phyloP scores from a whole-genome alignment of 1,140 invertebrate genomes.

The Polypedilum pembai region DNA sequence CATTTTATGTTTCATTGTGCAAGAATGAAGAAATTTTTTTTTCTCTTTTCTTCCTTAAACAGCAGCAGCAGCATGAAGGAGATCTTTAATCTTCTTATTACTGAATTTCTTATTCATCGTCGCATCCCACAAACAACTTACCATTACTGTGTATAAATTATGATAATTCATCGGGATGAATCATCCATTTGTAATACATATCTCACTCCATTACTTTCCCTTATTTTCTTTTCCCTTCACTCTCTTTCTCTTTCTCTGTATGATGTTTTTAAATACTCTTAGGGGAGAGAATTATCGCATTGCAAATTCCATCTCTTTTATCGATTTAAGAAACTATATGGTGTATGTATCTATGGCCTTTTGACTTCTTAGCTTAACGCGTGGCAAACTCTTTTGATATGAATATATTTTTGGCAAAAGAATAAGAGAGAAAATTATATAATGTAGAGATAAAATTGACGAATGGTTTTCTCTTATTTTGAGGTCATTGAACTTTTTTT shows the following conservation, averaged over 20 bases:
- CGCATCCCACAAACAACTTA: conserved; percentile 8
- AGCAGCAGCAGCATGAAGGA: neutral
- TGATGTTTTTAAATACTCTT: neutral
- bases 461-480: too few relatives aligned
- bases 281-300: conserved; percentile 1
- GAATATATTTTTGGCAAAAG: neutral
- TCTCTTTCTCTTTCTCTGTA: neutral
- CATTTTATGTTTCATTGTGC: neutral
- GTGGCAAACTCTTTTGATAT: conserved; percentile 7
- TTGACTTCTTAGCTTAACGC: conserved; percentile 3
- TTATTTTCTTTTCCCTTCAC: too few relatives aligned
- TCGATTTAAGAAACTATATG: neutral
- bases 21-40: neutral
- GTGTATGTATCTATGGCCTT: neutral
- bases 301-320: neutral
- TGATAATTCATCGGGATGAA: conserved; percentile 8
- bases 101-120: neutral
- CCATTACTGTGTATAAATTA: neutral
- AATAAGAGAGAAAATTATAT: too few relatives aligned
- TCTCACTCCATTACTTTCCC: neutral
- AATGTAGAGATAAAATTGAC: too few relatives aligned
- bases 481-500: too few relatives aligned
- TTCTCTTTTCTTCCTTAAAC: too few relatives aligned
- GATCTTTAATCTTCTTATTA: conserved; percentile 18
- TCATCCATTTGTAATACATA: neutral